Conservation (phyloP, 2,113 vertebrate species). For the Corythaeola cristata region DNA sequence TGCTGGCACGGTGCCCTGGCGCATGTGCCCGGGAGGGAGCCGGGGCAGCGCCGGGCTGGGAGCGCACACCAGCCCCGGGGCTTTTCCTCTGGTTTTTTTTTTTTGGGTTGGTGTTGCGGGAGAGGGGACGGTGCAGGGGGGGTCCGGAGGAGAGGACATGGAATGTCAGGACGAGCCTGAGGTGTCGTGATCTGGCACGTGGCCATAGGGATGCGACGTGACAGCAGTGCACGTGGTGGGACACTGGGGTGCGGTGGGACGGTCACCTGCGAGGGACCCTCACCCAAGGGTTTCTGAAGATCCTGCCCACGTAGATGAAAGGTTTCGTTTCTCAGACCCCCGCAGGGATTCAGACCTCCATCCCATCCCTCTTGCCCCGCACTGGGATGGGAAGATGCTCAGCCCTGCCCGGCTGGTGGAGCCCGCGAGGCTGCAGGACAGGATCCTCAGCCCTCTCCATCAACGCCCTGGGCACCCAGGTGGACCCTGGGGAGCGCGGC, state of each 20-base stretch:
- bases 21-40: constrained; percentile 11
- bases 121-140: background rate
- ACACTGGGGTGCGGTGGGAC: accelerated
- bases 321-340: background rate
- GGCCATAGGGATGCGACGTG: accelerated
- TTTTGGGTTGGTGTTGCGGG: background rate
- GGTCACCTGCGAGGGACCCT: accelerated
- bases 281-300: background rate
- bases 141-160: background rate
- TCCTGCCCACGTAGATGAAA: background rate
- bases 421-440: background rate
- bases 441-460: background rate
- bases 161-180: background rate
- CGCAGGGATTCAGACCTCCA: background rate
- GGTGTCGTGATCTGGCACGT: background rate
- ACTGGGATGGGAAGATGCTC: background rate
- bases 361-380: background rate
- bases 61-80: accelerated
- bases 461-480: background rate
- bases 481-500: background rate
- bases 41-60: background rate
- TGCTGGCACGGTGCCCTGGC: background rate
- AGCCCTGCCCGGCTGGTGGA: background rate
- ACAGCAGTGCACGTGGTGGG: accelerated
- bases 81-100: accelerated